Base-by-base conservation (phyloP, 30 jellyfish, hydroid and myxozoan genomes). In the Rhopilema esculentum region DNA sequence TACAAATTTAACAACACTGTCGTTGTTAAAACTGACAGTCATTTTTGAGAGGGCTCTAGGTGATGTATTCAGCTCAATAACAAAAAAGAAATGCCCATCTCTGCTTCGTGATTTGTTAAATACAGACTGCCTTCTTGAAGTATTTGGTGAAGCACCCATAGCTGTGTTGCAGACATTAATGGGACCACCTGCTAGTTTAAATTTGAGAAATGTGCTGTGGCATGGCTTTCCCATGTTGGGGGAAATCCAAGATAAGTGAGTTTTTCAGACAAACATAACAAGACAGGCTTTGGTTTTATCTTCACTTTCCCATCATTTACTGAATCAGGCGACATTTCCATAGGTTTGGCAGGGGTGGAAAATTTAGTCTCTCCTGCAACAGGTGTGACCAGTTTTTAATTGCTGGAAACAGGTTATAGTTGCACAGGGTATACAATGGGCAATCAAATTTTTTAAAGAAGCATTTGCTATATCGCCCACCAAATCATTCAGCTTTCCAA, bases 191-290 rank as follows among this genome's bases (percentile, higher is more conserved):
- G 70, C 26, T n/a, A 71, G 93, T 24, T 80, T 89, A 4, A 89
- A 89, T 69, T 84, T 89, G 61, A 61, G 97, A 66, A 89, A 89
- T 82, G 86, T 89, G 1, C 29, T 77, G 1, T 89, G 97, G 97
- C 97, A 89, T 89, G 97, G 97, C 12, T 89, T 89, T 62, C 93
- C 93, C n/a, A 31, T 89, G 93, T 71, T 89, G 30, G 93, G 93
- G 21, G 97, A 89, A 63, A 69, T 89, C 30, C 81, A 65, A 2
- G 16, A 63, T 16, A 29, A 71, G 97, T 82, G 65, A 63, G 92
- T 32, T 25, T n/a, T 7, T 2, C 1, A 27, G 8, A 20, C n/a
- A n/a, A n/a, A n/a, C n/a, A n/a, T n/a, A n/a, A 27, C 28, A n/a
- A n/a, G n/a, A n/a, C n/a, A n/a, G n/a, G n/a, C n/a, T 6, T 40